Base-by-base conservation (phyloP, 2,113 vertebrate genomes). In the Grantiella picta region DNA sequence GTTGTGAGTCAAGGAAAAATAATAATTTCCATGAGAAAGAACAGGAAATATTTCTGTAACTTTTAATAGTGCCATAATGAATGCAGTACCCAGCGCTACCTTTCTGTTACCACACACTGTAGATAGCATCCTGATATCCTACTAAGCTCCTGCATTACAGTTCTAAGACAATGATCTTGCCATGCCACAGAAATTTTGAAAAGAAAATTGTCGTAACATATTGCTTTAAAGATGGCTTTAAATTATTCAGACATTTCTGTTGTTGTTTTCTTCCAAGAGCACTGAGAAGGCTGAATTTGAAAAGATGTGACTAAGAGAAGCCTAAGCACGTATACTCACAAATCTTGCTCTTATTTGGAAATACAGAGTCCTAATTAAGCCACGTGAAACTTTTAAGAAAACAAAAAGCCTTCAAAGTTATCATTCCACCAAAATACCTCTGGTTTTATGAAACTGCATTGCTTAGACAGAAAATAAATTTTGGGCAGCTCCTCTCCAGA, bases 1-100 rank as follows among this genome's bases (percentile, higher is more conserved):
- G 25, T 54, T 96, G 92, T 44, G 90, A 90, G 65, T 79, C 83
- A 90, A 94, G 40, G 16, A 82, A 96, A 97, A 93, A 61, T 27
- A 82, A 35, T 49, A 77, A 60, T 80, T 86, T 82, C 63, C 60
- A 89, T 35, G 35, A 82, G 63, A 90, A 82, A 76, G 60, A 96
- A 91, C 5, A 49, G 52, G 80, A 96, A 96, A 82, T 84, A 92
- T 77, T 92, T 79, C 80, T 80, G 69, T 64, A 87, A 83, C 25
- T 92, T 95, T 94, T 87, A 96, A 90, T 6, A 91, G 54, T 64
- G 82, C 61, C 88, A 76, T 38, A 85, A 91, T 18, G 89, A 93
- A 92, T 27, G 3, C 87, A 78, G 20, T 75, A 72, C 47, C 38
- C 47, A 56, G 21, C 82, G 52, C 49, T 91, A 80, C 15, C 19